phyloP scores from a whole-genome alignment of 2,113 vertebrate species.

The Otolemur garnettii region DNA sequence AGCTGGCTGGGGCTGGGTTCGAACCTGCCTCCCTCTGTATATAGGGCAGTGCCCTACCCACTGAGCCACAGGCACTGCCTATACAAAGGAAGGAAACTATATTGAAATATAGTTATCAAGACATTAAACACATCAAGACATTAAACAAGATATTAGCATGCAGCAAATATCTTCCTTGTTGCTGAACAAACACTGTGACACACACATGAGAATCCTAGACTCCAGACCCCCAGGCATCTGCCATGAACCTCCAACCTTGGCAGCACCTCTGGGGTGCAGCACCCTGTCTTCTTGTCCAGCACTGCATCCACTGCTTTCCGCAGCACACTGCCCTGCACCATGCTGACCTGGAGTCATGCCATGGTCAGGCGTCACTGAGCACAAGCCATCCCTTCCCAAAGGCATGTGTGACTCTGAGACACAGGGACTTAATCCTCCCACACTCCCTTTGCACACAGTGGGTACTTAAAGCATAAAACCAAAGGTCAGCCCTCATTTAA shows the following conservation, averaged over 20 bases:
- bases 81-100: neutral
- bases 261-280: fast-evolving
- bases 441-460: neutral
- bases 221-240: neutral
- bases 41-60: no score
- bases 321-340: fast-evolving
- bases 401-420: neutral
- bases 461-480: neutral
- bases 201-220: neutral
- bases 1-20: no score
- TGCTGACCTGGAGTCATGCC: neutral
- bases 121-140: neutral
- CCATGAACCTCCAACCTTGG: neutral
- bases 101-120: neutral
- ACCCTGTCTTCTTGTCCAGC: no score
- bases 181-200: neutral
- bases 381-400: neutral
- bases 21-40: no score
- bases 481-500: neutral
- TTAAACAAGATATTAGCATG: neutral
- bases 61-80: no score
- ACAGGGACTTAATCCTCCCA: neutral
- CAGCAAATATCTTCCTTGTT: neutral
- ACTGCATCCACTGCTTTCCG: fast-evolving
- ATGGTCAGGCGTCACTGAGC: neutral